Percentiles rank a stretch among this genome's conserved stretches.
Conservation (phyloP, 1,140 invertebrate species). For the Cherax quadricarinatus region DNA sequence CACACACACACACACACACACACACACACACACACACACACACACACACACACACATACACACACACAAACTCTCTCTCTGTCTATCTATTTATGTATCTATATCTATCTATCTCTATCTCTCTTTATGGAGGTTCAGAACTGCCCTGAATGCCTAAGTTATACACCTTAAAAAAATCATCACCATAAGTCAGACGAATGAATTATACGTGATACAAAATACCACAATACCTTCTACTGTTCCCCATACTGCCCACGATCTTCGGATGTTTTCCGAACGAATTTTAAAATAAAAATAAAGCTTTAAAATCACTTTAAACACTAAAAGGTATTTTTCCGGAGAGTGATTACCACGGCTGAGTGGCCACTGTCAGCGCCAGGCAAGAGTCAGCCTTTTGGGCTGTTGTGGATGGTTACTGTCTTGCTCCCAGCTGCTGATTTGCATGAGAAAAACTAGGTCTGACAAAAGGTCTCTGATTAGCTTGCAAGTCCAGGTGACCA, state of each 20-base stretch:
- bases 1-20: too few species aligned
- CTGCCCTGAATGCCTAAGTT: too few species aligned
- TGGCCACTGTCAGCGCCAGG: background rate
- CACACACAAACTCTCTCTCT: too few species aligned
- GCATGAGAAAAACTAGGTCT: constrained; percentile 64
- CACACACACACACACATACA: too few species aligned
- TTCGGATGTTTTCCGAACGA: background rate
- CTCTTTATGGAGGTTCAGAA: too few species aligned
- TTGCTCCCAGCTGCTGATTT: constrained; percentile 50
- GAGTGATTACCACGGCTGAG: background rate
- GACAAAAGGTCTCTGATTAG: constrained; percentile 65
- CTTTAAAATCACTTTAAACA: background rate
- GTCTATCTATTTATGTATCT: too few species aligned
- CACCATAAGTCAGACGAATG: background rate
- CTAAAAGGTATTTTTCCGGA: background rate
- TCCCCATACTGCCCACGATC: background rate
- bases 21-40: too few species aligned
- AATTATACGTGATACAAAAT: background rate
- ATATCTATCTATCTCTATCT: too few species aligned
- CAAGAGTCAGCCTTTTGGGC: constrained; percentile 1
- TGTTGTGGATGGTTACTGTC: constrained; percentile 33
- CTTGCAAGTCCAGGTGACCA: constrained; percentile 49
- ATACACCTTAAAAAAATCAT: too few species aligned
- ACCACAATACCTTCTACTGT: background rate
- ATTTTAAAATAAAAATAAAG: background rate